Conservation (phyloP, 2,113 vertebrate genomes). For the Pontoporia blainvillei region DNA sequence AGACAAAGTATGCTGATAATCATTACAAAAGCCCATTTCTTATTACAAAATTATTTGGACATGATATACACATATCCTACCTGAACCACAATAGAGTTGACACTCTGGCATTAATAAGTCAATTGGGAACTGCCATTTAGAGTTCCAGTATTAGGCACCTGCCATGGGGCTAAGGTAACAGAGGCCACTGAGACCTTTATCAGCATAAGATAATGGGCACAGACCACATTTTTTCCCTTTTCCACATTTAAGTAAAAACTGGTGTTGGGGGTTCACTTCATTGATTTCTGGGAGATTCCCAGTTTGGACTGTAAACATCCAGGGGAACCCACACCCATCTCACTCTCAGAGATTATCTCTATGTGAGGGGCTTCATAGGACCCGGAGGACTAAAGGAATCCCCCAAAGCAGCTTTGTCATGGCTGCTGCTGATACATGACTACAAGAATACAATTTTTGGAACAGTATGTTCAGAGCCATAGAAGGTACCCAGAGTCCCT, state of each 20-base stretch:
- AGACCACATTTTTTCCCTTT: background rate
- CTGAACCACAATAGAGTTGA: background rate
- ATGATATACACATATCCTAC: background rate
- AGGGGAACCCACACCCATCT: fast-evolving
- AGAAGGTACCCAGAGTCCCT: background rate
- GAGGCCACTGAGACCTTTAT: background rate
- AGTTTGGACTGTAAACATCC: background rate
- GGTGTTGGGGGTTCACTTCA: background rate
- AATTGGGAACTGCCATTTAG: background rate
- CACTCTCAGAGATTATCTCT: background rate
- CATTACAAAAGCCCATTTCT: background rate
- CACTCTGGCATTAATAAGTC: background rate
- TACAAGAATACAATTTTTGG: background rate
- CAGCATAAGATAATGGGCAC: background rate
- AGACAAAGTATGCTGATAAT: background rate
- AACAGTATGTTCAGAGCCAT: background rate
- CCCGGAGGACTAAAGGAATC: background rate
- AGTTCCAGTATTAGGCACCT: background rate
- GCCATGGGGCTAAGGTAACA: background rate
- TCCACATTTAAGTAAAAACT: background rate
- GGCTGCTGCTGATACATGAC: background rate
- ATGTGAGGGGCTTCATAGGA: background rate
- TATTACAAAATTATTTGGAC: background rate
- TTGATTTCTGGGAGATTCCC: background rate
- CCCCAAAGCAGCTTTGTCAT: background rate